These are phyloP conservation scores for Dendrolimus houi DNA, from an alignment of 2,888 invertebrate genomes.

Conservation along the genomic window DNA sequence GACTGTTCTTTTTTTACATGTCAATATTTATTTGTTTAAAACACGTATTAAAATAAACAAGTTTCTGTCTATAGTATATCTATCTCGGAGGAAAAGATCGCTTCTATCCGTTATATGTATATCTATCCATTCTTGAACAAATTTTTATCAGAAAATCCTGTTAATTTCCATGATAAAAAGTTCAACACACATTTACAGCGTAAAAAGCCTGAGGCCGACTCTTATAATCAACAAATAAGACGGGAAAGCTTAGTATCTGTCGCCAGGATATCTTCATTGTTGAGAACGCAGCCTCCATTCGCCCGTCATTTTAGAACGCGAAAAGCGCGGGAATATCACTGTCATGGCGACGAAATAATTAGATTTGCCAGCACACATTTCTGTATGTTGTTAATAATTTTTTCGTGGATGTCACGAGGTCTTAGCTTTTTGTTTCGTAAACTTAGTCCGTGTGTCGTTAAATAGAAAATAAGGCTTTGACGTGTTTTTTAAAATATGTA, in stretches of 20 bases:
- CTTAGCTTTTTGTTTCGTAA: slow-evolving; percentile 6
- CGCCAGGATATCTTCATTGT: slow-evolving; percentile 58
- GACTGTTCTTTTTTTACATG: no score
- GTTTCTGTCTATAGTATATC: no score
- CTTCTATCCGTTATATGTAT: no score
- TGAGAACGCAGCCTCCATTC: slow-evolving; percentile 49
- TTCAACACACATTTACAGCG: not conserved
- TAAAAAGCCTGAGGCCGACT: slow-evolving; percentile 21
- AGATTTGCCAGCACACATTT: slow-evolving; percentile 56
- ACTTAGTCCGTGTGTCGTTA: no score
- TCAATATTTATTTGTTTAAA: no score
- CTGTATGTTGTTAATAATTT: slow-evolving; percentile 71
- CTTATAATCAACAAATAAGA: slow-evolving; percentile 13
- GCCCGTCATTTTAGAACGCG: slow-evolving; percentile 48
- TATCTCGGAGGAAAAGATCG: no score
- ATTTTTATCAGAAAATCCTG: no score
- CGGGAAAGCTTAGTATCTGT: slow-evolving; percentile 59
- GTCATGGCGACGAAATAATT: slow-evolving; percentile 70
- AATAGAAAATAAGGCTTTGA: not conserved
- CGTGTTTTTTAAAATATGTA: slow-evolving; percentile 14
- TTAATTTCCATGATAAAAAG: no score
- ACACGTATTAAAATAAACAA: no score
- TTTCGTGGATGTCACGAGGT: slow-evolving; percentile 40
- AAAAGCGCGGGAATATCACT: slow-evolving; percentile 62
- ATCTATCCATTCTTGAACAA: no score